Conservation (phyloP, 2,888 invertebrate species). For the Drosophila picticornis region DNA sequence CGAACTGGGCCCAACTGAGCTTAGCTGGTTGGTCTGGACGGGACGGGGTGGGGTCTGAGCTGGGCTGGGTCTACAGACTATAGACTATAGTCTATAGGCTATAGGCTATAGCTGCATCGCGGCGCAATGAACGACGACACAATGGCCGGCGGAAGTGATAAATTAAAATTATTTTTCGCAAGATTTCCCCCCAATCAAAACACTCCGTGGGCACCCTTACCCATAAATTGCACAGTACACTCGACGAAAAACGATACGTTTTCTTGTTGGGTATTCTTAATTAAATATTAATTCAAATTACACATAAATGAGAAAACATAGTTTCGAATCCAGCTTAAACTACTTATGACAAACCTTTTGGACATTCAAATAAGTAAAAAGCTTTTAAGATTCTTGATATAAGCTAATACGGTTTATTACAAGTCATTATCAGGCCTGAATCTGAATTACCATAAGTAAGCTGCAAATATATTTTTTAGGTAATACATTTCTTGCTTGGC, state of each 20-base stretch:
- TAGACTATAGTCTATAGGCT: conserved; percentile 3
- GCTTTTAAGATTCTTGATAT: background rate
- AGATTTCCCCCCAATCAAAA: conserved; percentile 70
- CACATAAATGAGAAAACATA: background rate
- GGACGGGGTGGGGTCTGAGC: conserved; percentile 20
- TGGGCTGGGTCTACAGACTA: conserved; percentile 13
- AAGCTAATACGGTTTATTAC: background rate
- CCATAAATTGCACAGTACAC: background rate
- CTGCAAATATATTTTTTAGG: background rate
- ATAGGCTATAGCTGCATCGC: conserved; percentile 27
- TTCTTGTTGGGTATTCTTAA: background rate
- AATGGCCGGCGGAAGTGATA: conserved; percentile 80
- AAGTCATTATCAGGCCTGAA: too few relatives aligned
- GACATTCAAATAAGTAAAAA: background rate
- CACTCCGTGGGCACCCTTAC: conserved; percentile 8
- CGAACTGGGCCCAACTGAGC: conserved; percentile 1
- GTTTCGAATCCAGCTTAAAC: background rate
- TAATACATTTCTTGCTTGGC: background rate
- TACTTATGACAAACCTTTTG: background rate
- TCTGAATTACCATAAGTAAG: background rate
- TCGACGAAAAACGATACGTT: background rate
- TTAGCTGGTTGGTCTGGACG: conserved; percentile 11
- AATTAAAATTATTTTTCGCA: conserved; percentile 82
- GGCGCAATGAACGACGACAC: conserved; percentile 70
- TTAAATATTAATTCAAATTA: background rate